Percentiles rank a stretch among this genome's conserved stretches.
These are phyloP conservation scores for Sesia bembeciformis DNA, from an alignment of 2,888 invertebrate genomes.

Conservation along the genomic window DNA sequence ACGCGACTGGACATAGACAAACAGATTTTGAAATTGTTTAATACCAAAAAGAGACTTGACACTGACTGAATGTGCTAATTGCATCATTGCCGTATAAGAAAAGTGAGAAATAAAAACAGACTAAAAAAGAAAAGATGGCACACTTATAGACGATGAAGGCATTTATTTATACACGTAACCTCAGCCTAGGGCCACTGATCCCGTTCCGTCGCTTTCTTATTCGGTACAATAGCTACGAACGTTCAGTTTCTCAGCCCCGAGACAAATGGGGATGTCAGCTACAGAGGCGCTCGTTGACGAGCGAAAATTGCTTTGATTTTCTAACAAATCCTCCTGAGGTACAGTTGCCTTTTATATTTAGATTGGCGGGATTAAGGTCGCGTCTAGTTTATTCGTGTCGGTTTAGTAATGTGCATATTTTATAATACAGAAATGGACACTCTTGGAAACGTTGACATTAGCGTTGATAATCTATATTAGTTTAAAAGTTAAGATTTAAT, in stretches of 20 bases:
- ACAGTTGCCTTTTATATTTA: slow-evolving; percentile 27
- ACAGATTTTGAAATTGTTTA: too few relatives aligned
- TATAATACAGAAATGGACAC: too few relatives aligned
- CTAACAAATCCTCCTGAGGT: slow-evolving; percentile 29
- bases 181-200: slow-evolving; percentile 7
- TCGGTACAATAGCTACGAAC: slow-evolving; percentile 12
- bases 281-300: slow-evolving; percentile 37
- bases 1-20: too few relatives aligned
- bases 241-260: slow-evolving; percentile 21
- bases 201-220: slow-evolving; percentile 25
- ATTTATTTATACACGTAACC: neutral
- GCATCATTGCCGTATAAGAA: too few relatives aligned
- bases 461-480: too few relatives aligned
- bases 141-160: too few relatives aligned
- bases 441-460: too few relatives aligned
- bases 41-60: too few relatives aligned
- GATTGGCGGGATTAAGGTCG: slow-evolving; percentile 9
- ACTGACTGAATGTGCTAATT: too few relatives aligned
- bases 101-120: too few relatives aligned
- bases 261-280: slow-evolving; percentile 49
- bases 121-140: too few relatives aligned
- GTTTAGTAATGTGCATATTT: neutral
- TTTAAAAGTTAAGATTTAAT: too few relatives aligned
- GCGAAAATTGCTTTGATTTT: slow-evolving; percentile 49
- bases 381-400: neutral